These are phyloP conservation scores for Eupsittula cactorum DNA, from an alignment of 2,113 vertebrate genomes.

Conservation along the genomic window DNA sequence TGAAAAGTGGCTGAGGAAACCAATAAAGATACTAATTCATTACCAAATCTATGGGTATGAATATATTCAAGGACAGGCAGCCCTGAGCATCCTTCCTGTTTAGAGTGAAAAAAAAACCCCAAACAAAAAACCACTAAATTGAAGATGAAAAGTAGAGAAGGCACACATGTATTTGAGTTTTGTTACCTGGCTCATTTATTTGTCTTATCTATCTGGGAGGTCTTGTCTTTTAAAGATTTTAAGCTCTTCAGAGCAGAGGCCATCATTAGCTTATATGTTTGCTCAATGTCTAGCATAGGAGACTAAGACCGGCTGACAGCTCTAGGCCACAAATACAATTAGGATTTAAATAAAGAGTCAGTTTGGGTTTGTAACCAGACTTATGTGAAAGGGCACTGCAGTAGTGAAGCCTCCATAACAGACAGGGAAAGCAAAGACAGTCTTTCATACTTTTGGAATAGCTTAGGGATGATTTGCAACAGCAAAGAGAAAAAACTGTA, in stretches of 20 bases:
- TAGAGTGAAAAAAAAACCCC: background rate
- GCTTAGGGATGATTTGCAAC: background rate
- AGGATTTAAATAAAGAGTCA: slow-evolving; percentile 51
- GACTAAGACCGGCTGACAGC: slow-evolving; percentile 43
- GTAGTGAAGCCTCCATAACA: background rate
- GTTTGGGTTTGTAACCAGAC: background rate
- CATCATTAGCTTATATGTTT: slow-evolving; percentile 60
- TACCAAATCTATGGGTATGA: background rate
- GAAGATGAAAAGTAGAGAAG: slow-evolving; percentile 5
- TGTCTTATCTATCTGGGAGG: slow-evolving; percentile 59
- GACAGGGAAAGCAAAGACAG: background rate
- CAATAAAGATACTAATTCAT: background rate
- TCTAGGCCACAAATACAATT: slow-evolving; percentile 65
- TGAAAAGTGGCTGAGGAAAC: background rate
- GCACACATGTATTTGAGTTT: background rate
- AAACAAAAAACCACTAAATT: background rate
- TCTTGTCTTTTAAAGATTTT: slow-evolving; percentile 61
- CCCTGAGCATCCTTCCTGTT: background rate
- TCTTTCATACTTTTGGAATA: background rate
- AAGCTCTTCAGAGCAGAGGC: slow-evolving; percentile 48
- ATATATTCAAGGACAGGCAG: background rate
- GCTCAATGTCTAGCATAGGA: slow-evolving; percentile 23
- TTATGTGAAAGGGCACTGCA: background rate
- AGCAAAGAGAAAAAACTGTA: background rate
- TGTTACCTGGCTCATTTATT: slow-evolving; percentile 54